Evolutionary conservation across 92 coral and sea anemone genomes (phyloP).

Genomic region (Epizoanthus ramosus): DNA sequence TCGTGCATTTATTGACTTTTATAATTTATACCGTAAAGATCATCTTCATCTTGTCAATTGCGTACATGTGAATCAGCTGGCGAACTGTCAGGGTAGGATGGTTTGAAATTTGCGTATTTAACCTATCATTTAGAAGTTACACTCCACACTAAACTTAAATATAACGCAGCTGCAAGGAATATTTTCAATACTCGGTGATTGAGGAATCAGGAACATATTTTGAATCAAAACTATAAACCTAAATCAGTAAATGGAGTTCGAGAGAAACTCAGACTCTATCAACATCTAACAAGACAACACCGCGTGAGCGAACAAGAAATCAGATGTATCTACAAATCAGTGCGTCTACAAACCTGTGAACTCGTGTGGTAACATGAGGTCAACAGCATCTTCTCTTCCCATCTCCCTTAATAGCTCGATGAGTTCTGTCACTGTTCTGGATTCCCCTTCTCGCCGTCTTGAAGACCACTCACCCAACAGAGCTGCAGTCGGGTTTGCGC

Average conservation of each 20-base stretch:
- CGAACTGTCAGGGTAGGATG: not conserved
- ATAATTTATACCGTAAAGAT: no score
- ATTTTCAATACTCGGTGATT: not conserved
- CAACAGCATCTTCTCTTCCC: conserved; percentile 94
- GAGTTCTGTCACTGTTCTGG: conserved; percentile 74
- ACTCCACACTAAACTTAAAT: not conserved
- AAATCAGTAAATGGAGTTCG: no score
- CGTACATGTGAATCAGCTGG: not conserved
- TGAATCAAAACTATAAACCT: not conserved
- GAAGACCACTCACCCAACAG: conserved; percentile 71
- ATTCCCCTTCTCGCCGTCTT: conserved; percentile 57
- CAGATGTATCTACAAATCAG: not conserved
- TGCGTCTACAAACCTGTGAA: conserved; percentile 68
- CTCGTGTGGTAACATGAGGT: conserved; percentile 71
- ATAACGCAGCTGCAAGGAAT: not conserved
- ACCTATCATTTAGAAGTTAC: no score
- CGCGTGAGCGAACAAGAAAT: not conserved
- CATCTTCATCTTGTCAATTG: not conserved
- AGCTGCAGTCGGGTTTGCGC: conserved; percentile 72
- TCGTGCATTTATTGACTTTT: no score
- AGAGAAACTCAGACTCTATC: not conserved
- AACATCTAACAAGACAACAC: not conserved
- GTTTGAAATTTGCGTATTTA: no score
- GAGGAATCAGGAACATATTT: not conserved
- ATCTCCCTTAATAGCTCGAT: conserved; percentile 68